Conservation (phyloP, 2,888 invertebrate genomes). For the Ormyrus labotus region DNA sequence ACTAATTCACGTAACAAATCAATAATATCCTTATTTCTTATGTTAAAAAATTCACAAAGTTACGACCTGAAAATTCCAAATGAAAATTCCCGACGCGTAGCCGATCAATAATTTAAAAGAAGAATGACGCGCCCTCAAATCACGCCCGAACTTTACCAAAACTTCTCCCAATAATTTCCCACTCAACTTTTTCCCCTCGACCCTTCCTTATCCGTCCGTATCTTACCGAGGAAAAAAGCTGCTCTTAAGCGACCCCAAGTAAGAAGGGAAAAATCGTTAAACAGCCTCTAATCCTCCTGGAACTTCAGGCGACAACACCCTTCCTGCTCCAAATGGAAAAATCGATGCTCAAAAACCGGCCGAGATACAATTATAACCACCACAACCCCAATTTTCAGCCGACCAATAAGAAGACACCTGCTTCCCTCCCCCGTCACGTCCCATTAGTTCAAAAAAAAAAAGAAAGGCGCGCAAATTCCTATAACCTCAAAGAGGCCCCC, state of each 20-base stretch:
- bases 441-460: not conserved
- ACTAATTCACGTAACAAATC: too few species aligned
- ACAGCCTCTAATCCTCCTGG: too few species aligned
- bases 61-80: not conserved
- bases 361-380: not conserved
- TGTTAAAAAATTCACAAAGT: too few species aligned
- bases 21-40: too few species aligned
- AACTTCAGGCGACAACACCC: too few species aligned
- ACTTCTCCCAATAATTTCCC: constrained; percentile 19
- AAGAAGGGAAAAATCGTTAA: too few species aligned
- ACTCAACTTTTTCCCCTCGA: too few species aligned
- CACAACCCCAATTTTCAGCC: constrained; percentile 24
- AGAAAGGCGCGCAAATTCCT: not conserved
- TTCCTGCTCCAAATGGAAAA: too few species aligned
- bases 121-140: constrained; percentile 1
- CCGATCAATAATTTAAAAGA: constrained; percentile 25
- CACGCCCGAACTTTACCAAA: constrained; percentile 6
- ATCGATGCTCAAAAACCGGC: too few species aligned
- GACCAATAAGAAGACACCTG: constrained; percentile 2
- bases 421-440: not conserved
- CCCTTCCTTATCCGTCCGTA: too few species aligned
- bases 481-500: not conserved
- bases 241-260: too few species aligned
- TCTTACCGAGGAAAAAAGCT: too few species aligned
- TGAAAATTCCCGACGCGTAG: not conserved